A percentile compares a stretch with the other conserved stretches of the same genome.
These are phyloP conservation scores for Ctenicera cuprea DNA, from an alignment of 2,888 invertebrate species.

Conservation along the genomic window DNA sequence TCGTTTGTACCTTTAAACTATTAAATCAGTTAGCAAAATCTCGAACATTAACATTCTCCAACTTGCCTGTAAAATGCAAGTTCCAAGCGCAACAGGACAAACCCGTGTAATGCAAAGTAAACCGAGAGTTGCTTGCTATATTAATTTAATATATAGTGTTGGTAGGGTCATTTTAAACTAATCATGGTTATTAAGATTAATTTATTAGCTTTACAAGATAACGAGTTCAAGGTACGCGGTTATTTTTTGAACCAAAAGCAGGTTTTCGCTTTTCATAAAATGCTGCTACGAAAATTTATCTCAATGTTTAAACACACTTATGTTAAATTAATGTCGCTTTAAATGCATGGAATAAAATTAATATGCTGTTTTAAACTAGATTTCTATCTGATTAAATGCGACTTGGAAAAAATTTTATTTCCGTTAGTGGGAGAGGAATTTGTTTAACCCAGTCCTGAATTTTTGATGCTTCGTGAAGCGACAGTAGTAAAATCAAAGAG, in stretches of 20 bases:
- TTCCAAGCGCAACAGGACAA: constrained; percentile 17
- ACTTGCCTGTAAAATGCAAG: not conserved
- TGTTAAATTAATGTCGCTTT: not conserved
- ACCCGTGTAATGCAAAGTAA: constrained; percentile 17
- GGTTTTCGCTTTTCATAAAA: constrained; percentile 34
- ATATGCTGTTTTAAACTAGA: too few species aligned
- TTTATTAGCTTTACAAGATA: constrained; percentile 33
- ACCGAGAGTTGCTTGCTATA: constrained; percentile 20
- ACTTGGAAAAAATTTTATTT: too few species aligned
- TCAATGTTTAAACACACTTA: constrained; percentile 1
- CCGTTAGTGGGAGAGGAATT: too few species aligned
- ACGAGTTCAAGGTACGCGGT: constrained; percentile 30
- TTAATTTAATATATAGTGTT: constrained; percentile 35
- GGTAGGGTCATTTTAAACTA: constrained; percentile 36
- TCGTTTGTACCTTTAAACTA: too few species aligned
- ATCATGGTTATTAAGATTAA: constrained; percentile 41
- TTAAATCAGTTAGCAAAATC: not conserved
- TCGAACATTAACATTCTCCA: not conserved
- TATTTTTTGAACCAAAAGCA: constrained; percentile 17
- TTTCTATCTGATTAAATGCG: too few species aligned
- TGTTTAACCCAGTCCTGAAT: too few species aligned
- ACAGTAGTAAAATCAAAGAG: too few species aligned
- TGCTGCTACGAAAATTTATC: constrained; percentile 21
- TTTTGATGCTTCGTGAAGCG: too few species aligned
- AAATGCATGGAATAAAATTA: not conserved